Base-by-base conservation (phyloP, 2,888 invertebrate genomes). In the Eupithecia inturbata region DNA sequence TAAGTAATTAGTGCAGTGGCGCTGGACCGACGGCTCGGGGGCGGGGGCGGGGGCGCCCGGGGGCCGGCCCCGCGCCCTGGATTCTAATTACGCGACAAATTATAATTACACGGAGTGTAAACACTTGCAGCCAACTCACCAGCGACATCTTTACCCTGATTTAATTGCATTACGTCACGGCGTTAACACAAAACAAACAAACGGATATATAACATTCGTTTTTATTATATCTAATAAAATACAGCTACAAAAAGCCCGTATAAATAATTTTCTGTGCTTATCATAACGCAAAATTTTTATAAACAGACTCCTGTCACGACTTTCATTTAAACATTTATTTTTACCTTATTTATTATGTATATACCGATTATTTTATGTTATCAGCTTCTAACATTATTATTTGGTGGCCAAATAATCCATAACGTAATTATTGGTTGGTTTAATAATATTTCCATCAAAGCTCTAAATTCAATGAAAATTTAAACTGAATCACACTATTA, bases 1-100 rank as follows among this genome's bases (percentile, higher is more conserved):
- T 36, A 16, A 64, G 49, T 64, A 49, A 67, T 57, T 66, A 66
- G 66, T 36, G 57, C 71, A 71, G 67, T 16, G 68, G 68, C 68
- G 41, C n/a, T n/a, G 49, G 49, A 49, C 7, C 49, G n/a, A 53
- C 49, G 49, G 45, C 45, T 45, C 45, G 57, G 57, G 57, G 57
- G 57, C 28, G 1, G 22, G 28, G 60, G 28, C 22, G 16, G 26
- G 6, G 33, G n/a, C 36, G n/a, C 3, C 31, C 62, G 16, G 62
- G 39, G 36, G 64, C 4, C 36, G 64, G n/a, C 22, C 12, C 12
- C 22, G 39, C 36, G 64, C 63, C 36, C 10, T 49, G 33, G 26
- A 26, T 53, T 70, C 64, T 26, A 64, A 64, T 49, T 60, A 28
- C 49, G 62, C 41, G 41, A 45, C 62, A 62, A 57, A 63, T 41